Evolutionary conservation across 2,113 vertebrate species (phyloP).

Genomic region (Tauraco erythrolophus): DNA sequence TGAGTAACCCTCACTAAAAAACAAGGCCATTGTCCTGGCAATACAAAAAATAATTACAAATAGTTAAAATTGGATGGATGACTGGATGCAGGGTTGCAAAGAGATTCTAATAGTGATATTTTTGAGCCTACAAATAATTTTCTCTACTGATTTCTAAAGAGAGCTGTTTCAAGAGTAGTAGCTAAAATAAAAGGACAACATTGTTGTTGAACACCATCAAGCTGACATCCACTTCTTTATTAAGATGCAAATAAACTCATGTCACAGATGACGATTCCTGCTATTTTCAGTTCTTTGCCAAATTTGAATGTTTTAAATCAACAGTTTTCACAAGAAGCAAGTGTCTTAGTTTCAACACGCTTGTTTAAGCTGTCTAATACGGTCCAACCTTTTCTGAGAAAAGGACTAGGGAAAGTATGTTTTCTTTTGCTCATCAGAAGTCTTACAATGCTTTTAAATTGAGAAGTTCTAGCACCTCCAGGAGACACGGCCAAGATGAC

Average conservation of each 20-base stretch:
- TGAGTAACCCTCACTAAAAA: neutral
- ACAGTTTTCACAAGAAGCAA: neutral
- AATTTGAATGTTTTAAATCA: neutral
- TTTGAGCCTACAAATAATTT: constrained; percentile 10
- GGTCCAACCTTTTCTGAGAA: neutral
- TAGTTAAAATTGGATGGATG: neutral
- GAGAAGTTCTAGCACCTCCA: neutral
- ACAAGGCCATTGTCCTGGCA: neutral
- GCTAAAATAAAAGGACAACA: constrained; percentile 4
- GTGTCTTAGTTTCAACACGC: neutral
- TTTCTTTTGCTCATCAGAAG: neutral
- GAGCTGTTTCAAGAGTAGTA: neutral
- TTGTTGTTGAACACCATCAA: neutral
- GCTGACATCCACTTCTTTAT: neutral
- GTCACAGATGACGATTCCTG: neutral
- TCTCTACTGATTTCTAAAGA: neutral
- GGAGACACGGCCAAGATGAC: rapidly evolving
- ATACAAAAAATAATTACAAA: neutral
- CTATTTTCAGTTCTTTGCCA: constrained; percentile 21
- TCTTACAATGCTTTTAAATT: neutral
- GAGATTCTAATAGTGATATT: neutral
- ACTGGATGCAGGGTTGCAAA: neutral
- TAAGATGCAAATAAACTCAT: constrained; percentile 2
- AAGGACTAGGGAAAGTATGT: neutral
- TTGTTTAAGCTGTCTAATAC: neutral